phyloP scores from a whole-genome alignment of 2,797 vertebrate species.

The Dromococcyx pavoninus region DNA sequence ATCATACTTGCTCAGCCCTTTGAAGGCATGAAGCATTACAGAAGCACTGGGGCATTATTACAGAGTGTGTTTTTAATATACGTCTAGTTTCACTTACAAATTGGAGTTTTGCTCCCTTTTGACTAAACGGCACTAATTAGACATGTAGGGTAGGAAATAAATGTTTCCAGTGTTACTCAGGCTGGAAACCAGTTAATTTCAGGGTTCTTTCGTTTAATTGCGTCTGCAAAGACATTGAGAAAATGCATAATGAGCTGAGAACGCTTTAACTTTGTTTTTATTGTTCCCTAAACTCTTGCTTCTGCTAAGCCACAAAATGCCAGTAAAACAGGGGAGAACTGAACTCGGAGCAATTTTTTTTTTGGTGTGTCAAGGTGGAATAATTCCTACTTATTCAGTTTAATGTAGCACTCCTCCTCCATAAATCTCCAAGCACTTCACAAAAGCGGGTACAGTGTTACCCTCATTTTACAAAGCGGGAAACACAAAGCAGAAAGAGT shows the following conservation, averaged over 20 bases:
- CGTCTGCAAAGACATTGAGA: slow-evolving; percentile 43
- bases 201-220: slow-evolving; percentile 64
- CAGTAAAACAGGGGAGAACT: slow-evolving; percentile 26
- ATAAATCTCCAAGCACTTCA: slow-evolving; percentile 26
- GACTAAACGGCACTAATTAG: slow-evolving; percentile 56
- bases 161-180: slow-evolving; percentile 58
- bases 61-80: slow-evolving; percentile 59
- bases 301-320: slow-evolving; percentile 23
- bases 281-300: slow-evolving; percentile 40
- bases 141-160: slow-evolving; percentile 60
- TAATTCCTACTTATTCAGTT: not conserved
- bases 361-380: not conserved
- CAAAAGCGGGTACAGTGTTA: not conserved
- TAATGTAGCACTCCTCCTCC: not conserved
- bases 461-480: not conserved
- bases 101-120: slow-evolving; percentile 61
- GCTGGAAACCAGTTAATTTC: slow-evolving; percentile 62
- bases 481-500: not conserved
- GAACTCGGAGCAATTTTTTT: not conserved
- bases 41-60: slow-evolving; percentile 55
- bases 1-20: slow-evolving; percentile 52
- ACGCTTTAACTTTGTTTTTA: slow-evolving; percentile 50
- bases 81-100: slow-evolving; percentile 62
- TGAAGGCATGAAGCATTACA: slow-evolving; percentile 51
- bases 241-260: slow-evolving; percentile 56